Base-by-base conservation (phyloP, 2,113 vertebrate species). In the Phylloscopus whistleri region DNA sequence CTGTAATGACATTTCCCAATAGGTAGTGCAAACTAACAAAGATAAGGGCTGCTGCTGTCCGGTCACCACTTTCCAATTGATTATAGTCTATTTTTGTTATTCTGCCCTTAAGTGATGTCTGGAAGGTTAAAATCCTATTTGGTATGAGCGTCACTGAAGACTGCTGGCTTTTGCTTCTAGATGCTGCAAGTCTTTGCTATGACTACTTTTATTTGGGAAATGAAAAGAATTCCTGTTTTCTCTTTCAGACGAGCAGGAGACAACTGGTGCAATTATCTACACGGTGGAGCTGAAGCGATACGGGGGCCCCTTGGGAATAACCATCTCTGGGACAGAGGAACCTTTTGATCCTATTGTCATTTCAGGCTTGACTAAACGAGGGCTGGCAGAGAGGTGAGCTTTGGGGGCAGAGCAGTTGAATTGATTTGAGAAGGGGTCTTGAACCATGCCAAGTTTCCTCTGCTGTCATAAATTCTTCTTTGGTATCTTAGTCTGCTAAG, bases 341-440 rank as follows among this genome's bases (percentile, higher is more conserved):
- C 99, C 99, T 69, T 99, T 99, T 9, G 99, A 99, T 94, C 99
- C 99, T 43, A 99, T 99, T 3, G 98, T 99, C 90, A 99, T 99
- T 96, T 99, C 99, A 0, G 99, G 99, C 58, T 98, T 99, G 93
- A 99, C 99, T 85, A 99, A 98, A 94, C 98, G 99, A 52, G 99
- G 99, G 15, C 98, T 99, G 77, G 99, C 99, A 41, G 99, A 99
- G 97, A 99, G 99, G 99, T 99, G 98, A 98, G 98, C 51, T 72
- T 3, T 35, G 52, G 26, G 63, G 48, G 13, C 21, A 52, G 59
- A 73, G 46, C n/a, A 18, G 2, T 23, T 84, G 37, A 58, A 35
- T 13, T 43, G 26, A 33, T n/a, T 10, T 19, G 14, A 37, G 33
- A 84, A 63, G 16, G 23, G 17, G 20, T 94, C 39, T 87, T 70